Evolutionary conservation across 1,140 invertebrate species (phyloP).

Genomic region (Oryzaephilus surinamensis): DNA sequence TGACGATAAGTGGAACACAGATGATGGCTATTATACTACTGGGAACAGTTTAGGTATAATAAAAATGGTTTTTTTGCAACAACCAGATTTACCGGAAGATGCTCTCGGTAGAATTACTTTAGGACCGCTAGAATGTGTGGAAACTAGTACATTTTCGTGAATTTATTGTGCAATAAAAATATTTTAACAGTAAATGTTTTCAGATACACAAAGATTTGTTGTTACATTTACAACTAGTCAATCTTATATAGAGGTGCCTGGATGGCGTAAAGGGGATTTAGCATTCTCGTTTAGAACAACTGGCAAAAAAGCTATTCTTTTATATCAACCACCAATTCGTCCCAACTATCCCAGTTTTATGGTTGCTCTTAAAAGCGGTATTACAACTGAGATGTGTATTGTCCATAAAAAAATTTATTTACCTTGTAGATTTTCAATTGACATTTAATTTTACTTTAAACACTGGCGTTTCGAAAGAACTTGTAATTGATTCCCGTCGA

Average conservation of each 20-base stretch:
- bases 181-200: slow-evolving; percentile 19
- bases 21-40: slow-evolving; percentile 73
- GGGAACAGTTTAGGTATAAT: slow-evolving; percentile 75
- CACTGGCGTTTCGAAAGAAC: slow-evolving; percentile 63
- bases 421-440: slow-evolving; percentile 60
- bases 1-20: slow-evolving; percentile 75
- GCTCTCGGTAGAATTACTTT: slow-evolving; percentile 77
- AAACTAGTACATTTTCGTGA: slow-evolving; percentile 63
- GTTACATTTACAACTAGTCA: slow-evolving; percentile 88
- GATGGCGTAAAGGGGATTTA: slow-evolving; percentile 84
- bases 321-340: slow-evolving; percentile 82
- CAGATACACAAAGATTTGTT: slow-evolving; percentile 84
- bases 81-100: slow-evolving; percentile 67
- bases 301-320: slow-evolving; percentile 73
- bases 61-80: slow-evolving; percentile 81
- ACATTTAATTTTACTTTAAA: slow-evolving; percentile 86
- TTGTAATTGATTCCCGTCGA: slow-evolving; percentile 68
- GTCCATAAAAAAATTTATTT: slow-evolving; percentile 6
- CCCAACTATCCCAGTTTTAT: slow-evolving; percentile 84
- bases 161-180: background rate
- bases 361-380: slow-evolving; percentile 73
- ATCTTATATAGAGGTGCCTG: slow-evolving; percentile 83
- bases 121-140: slow-evolving; percentile 84
- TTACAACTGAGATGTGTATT: slow-evolving; percentile 17
- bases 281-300: slow-evolving; percentile 88